Conservation (phyloP, 2,113 vertebrate genomes). For the Hiodon tergisus region DNA sequence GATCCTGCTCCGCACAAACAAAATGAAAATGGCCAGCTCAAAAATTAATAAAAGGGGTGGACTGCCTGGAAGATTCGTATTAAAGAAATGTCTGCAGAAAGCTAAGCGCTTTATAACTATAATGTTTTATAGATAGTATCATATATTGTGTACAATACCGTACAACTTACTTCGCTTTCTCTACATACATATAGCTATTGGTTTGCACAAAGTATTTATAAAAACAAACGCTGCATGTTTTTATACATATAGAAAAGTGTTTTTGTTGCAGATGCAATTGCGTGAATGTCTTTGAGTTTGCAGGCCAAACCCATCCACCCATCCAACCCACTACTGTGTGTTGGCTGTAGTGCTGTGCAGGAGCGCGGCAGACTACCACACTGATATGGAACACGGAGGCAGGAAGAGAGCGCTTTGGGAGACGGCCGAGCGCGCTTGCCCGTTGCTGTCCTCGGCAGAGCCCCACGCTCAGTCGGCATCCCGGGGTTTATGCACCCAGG, state of each 20-base stretch:
- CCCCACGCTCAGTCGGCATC: no score
- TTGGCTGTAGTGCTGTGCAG: neutral
- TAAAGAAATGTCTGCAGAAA: conserved; percentile 17
- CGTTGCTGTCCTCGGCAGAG: no score
- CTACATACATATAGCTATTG: conserved; percentile 14
- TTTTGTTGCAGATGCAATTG: neutral
- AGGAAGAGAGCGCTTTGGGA: no score
- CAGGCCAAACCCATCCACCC: neutral
- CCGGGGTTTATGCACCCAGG: no score
- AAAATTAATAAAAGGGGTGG: conserved; percentile 4
- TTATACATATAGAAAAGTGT: neutral
- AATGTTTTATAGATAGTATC: conserved; percentile 4
- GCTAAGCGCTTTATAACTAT: conserved; percentile 9
- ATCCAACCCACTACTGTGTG: neutral
- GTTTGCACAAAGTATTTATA: conserved; percentile 25
- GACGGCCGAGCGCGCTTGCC: no score
- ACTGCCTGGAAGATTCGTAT: conserved; percentile 4
- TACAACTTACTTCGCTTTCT: neutral
- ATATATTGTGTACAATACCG: neutral
- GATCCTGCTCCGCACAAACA: conserved; percentile 15
- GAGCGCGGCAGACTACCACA: neutral
- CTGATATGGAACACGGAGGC: neutral
- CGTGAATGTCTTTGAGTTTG: neutral
- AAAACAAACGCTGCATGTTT: conserved; percentile 1
- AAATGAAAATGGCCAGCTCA: conserved; percentile 19